Percentiles rank a stretch among this genome's conserved stretches.
Conservation (phyloP, 2,113 vertebrate genomes). For the Sceloporus undulatus region DNA sequence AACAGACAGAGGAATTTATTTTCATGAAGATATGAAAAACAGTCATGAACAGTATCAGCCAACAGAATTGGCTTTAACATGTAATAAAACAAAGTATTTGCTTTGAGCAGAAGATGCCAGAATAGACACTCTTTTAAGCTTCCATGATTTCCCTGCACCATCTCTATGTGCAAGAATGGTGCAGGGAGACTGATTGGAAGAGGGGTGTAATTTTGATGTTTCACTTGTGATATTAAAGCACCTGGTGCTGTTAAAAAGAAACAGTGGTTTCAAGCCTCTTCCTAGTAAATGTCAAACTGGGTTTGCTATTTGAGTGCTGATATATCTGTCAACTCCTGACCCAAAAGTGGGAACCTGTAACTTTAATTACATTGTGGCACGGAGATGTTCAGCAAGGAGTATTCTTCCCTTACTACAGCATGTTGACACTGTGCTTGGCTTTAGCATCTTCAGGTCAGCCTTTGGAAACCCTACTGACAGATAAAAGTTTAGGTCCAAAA, state of each 20-base stretch:
- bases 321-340: neutral
- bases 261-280: neutral
- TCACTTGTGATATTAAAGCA: neutral
- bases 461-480: neutral
- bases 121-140: neutral
- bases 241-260: neutral
- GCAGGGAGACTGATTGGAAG: neutral
- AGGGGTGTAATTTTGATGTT: neutral
- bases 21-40: neutral
- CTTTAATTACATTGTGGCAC: constrained; percentile 3
- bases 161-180: neutral
- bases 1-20: neutral
- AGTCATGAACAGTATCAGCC: neutral
- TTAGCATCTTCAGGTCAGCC: neutral
- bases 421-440: neutral
- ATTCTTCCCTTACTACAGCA: neutral
- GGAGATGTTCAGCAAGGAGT: neutral
- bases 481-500: neutral
- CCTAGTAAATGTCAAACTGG: neutral
- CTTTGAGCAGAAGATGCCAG: neutral
- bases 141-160: neutral
- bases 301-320: neutral
- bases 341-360: neutral
- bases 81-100: neutral
- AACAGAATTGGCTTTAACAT: neutral